A percentile compares a stretch with the other conserved stretches of the same genome.
Evolutionary conservation across 2,888 invertebrate species (phyloP).

Genomic region (Xylota segnis): DNA sequence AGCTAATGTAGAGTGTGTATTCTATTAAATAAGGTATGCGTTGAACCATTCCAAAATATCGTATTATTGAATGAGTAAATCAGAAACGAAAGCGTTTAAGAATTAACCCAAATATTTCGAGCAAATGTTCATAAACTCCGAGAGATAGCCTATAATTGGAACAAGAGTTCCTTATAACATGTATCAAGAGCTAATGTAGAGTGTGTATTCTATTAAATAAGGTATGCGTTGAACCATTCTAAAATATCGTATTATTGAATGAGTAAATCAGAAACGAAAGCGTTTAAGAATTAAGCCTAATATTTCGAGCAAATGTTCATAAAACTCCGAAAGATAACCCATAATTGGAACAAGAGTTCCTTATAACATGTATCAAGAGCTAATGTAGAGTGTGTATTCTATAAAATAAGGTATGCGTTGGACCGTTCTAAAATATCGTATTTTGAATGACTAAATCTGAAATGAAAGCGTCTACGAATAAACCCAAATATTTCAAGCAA

Average conservation of each 20-base stretch:
- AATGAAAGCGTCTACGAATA: too few relatives aligned
- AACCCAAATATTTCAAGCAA: background rate
- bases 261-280: background rate
- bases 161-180: too few relatives aligned
- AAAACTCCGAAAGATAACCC: background rate
- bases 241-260: background rate
- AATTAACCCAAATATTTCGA: background rate
- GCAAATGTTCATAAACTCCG: background rate
- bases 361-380: background rate
- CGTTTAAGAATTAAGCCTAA: background rate
- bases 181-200: too few relatives aligned
- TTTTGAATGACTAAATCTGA: background rate
- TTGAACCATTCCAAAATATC: background rate
- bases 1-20: background rate
- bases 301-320: background rate
- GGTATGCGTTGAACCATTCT: background rate
- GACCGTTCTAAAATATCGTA: background rate
- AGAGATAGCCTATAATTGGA: background rate
- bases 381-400: background rate
- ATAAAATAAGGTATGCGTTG: background rate
- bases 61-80: background rate
- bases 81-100: background rate
- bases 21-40: background rate
- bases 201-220: background rate
- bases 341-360: too few relatives aligned